Evolutionary conservation across 2,113 vertebrate genomes (phyloP), one percentile per base, ranked within the genome.

Genomic region (Puffinus mauretanicus): DNA sequence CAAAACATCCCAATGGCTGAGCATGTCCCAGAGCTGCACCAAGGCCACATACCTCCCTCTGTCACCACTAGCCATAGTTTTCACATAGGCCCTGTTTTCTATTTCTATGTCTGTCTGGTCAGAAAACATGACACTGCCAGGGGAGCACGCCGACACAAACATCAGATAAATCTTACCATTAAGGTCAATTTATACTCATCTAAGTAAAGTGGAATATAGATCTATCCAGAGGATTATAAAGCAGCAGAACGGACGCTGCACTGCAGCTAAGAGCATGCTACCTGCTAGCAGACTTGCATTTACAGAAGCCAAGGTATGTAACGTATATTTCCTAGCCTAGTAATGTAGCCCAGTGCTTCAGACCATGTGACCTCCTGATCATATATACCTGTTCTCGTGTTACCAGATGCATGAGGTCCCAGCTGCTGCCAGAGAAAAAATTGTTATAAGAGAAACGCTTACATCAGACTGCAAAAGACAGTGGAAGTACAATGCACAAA

Each of bases 331-430:
- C 55, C 55, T 40, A 66, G 30, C 7, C 46, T 20, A 80, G 9
- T 10, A 24, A 11, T 0, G 2, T 3, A 67, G 25, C 16, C 14
- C 51, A 47, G 16, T 26, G 36, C 46, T 65, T 65, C 65, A 54
- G 36, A 49, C 11, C 32, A 26, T 1, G 1, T 27, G 16, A 65
- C 19, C 29, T 21, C 3, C 0, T 20, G 9, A 65, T 42, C 5
- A 19, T 10, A 42, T 7, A 36, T 16, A 52, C 36, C 51, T 62
- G 16, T 32, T 44, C 24, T 24, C 10, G 1, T 29, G 13, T 55
- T 32, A 65, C 51, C 51, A 92, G 44, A 54, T 9, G 20, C 26
- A 42, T 5, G 20, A 75, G 7, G 8, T 40, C 40, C 61, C 46
- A 14, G 40, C 29, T 38, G 38, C 21, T 55, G n/a, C 18, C 58